phyloP scores from a whole-genome alignment of 2,113 vertebrate genomes.

The Bubalus kerabau region DNA sequence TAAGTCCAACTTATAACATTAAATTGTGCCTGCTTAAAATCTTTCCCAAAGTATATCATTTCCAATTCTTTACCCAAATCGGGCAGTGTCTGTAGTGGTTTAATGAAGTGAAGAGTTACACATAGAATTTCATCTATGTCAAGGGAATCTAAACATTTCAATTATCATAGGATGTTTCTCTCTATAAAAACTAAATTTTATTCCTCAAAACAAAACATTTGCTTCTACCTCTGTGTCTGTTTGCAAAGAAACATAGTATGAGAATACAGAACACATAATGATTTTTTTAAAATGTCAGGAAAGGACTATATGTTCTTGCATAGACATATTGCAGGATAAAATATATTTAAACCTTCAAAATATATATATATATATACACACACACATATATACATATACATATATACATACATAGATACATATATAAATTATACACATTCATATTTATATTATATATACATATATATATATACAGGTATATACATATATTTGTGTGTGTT shows the following conservation, averaged over 20 bases:
- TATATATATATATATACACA: background rate
- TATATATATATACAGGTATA: background rate
- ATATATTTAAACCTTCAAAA: too few relatives aligned
- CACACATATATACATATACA: background rate
- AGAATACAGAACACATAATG: background rate
- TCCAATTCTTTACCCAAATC: slow-evolving; percentile 20
- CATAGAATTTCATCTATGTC: slow-evolving; percentile 35
- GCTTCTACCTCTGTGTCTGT: background rate
- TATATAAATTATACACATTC: background rate
- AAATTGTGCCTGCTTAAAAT: slow-evolving; percentile 45
- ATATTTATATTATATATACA: background rate
- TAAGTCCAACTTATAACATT: slow-evolving; percentile 23
- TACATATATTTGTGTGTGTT: background rate
- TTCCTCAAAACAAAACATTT: slow-evolving; percentile 22
- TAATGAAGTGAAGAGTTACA: slow-evolving; percentile 45
- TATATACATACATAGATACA: background rate
- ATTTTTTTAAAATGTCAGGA: background rate
- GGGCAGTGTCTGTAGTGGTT: background rate
- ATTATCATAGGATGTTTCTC: background rate
- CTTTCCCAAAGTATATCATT: slow-evolving; percentile 24
- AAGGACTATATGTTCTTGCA: too few relatives aligned
- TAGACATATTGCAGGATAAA: too few relatives aligned
- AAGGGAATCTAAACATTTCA: slow-evolving; percentile 29
- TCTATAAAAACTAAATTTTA: background rate
- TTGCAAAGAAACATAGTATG: background rate